Evolutionary conservation across 2,113 vertebrate genomes (phyloP).

Genomic region (Siphamia tubifer): DNA sequence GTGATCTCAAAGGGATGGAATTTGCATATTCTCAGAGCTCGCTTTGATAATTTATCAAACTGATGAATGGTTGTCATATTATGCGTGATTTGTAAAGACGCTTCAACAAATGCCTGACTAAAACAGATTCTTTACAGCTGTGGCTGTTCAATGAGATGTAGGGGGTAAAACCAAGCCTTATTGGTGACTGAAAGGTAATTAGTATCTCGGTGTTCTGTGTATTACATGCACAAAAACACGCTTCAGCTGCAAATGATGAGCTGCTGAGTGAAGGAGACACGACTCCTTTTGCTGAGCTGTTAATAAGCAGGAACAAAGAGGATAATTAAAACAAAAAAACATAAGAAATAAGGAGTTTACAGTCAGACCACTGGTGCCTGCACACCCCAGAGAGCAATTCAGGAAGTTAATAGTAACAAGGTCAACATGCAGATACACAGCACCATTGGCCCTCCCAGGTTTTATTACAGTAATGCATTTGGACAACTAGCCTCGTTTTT

Average conservation of each 20-base stretch:
- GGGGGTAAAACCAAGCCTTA: conserved; percentile 34
- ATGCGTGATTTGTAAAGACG: conserved; percentile 30
- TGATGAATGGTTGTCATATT: conserved; percentile 56
- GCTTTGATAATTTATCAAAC: conserved; percentile 45
- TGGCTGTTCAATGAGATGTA: conserved; percentile 1
- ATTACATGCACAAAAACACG: conserved; percentile 42
- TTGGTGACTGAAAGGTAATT: conserved; percentile 57
- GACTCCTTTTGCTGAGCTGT: not conserved
- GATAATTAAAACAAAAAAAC: conserved; percentile 8
- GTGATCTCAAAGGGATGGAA: conserved; percentile 9
- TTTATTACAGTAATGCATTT: conserved; percentile 55
- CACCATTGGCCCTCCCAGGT: conserved; percentile 27
- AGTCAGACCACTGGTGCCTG: conserved; percentile 9
- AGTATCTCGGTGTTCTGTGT: conserved; percentile 46
- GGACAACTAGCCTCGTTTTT: conserved; percentile 55
- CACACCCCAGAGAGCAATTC: conserved; percentile 39
- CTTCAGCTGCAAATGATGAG: conserved; percentile 46
- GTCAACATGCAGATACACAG: conserved; percentile 42
- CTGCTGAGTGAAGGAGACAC: not conserved
- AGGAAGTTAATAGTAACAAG: conserved; percentile 54
- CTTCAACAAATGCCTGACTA: conserved; percentile 10
- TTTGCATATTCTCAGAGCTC: conserved; percentile 40
- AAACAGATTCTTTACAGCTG: conserved; percentile 17
- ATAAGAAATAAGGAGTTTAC: conserved; percentile 15
- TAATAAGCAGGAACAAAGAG: conserved; percentile 19